Evolutionary conservation across 1,140 invertebrate genomes (phyloP).

Genomic region (Neodiprion fabricii): DNA sequence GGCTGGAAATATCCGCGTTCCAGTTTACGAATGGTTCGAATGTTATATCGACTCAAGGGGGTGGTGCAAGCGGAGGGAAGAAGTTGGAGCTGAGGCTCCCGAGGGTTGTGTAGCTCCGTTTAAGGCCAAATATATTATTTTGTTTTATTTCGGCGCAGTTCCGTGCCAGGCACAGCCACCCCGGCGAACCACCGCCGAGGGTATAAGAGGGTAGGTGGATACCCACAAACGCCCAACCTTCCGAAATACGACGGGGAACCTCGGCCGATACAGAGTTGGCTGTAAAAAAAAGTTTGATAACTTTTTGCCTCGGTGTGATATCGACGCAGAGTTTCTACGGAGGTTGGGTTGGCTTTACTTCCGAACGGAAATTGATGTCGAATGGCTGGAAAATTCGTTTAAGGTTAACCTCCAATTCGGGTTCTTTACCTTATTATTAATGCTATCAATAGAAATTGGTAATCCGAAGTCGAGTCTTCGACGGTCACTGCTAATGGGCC

Average conservation of each 20-base stretch:
- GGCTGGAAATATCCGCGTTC: neutral
- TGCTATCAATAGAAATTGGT: too few species aligned
- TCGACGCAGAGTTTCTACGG: too few species aligned
- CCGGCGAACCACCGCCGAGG: neutral
- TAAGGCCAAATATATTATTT: conserved; percentile 40
- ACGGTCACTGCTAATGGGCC: too few species aligned
- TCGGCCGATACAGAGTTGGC: neutral
- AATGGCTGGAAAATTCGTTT: too few species aligned
- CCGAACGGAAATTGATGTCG: too few species aligned
- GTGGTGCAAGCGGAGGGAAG: neutral
- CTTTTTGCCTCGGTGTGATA: neutral
- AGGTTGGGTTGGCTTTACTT: too few species aligned
- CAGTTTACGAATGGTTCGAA: neutral
- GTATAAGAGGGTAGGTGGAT: neutral
- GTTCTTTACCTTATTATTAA: too few species aligned
- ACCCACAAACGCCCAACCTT: neutral
- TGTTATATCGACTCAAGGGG: neutral
- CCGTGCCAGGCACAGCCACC: conserved; percentile 39
- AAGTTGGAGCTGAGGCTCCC: neutral
- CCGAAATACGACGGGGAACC: neutral
- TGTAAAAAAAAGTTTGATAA: neutral
- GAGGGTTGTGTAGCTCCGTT: neutral
- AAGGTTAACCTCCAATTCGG: too few species aligned
- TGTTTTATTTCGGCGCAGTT: conserved; percentile 46
- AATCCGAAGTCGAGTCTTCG: too few species aligned